phyloP scores from a whole-genome alignment of 2,113 vertebrate species.

The Diphyllodes magnificus region DNA sequence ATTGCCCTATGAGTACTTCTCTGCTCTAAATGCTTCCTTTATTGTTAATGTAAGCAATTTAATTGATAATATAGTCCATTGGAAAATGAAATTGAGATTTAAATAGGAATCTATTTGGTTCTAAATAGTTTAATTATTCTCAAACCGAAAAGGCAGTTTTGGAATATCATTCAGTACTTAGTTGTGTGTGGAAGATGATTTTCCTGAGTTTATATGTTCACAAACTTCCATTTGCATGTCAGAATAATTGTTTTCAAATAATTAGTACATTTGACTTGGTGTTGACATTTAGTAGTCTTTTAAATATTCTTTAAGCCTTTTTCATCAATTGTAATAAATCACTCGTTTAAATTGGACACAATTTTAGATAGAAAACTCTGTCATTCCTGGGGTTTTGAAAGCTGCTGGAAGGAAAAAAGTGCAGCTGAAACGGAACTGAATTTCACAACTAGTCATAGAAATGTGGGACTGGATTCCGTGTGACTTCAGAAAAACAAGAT shows the following conservation, averaged over 20 bases:
- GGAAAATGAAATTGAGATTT: conserved; percentile 30
- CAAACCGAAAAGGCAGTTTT: neutral
- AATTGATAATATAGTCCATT: neutral
- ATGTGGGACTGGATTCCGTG: neutral
- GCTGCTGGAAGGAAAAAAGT: neutral
- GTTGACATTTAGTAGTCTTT: neutral
- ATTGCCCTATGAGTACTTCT: neutral
- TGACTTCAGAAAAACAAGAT: neutral
- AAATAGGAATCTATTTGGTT: conserved; percentile 39
- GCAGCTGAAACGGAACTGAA: neutral
- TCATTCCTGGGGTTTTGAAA: neutral
- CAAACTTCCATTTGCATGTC: neutral
- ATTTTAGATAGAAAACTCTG: neutral
- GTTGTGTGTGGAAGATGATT: neutral
- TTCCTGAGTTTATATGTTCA: neutral
- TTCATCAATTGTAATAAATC: conserved; percentile 1
- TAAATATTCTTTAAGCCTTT: conserved; percentile 8
- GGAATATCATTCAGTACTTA: neutral
- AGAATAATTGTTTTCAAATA: conserved; percentile 26
- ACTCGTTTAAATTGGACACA: neutral
- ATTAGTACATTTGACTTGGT: conserved; percentile 14
- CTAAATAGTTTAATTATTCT: conserved; percentile 40
- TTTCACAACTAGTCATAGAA: neutral
- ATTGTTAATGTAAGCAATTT: conserved; percentile 12
- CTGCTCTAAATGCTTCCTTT: neutral